These are phyloP conservation scores for Ictalurus punctatus DNA, from an alignment of 2,113 vertebrate species.

Conservation along the genomic window DNA sequence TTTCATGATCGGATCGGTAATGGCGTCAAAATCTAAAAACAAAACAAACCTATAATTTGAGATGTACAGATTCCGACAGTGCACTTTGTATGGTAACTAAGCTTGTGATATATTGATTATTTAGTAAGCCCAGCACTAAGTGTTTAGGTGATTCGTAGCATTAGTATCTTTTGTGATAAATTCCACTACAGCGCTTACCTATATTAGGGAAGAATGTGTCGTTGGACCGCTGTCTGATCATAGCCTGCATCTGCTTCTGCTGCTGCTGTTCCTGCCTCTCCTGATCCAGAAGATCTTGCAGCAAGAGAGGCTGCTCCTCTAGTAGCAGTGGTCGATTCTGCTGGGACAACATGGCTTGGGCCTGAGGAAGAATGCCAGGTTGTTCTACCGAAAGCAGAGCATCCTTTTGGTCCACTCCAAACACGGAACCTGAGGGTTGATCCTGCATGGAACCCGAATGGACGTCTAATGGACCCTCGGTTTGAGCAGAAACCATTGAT, in stretches of 20 bases:
- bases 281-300: constrained; percentile 97
- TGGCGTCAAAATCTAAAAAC: constrained; percentile 87
- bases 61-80: neutral
- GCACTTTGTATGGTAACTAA: neutral
- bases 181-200: constrained; percentile 68
- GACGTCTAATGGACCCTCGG: constrained; percentile 67
- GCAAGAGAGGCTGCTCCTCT: constrained; percentile 91
- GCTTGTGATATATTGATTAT: neutral
- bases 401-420: constrained; percentile 65
- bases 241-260: constrained; percentile 95
- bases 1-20: constrained; percentile 98
- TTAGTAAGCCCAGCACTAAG: neutral
- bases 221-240: constrained; percentile 86
- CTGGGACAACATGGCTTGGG: constrained; percentile 75
- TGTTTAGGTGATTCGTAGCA: neutral
- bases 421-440: constrained; percentile 64
- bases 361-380: constrained; percentile 58
- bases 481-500: constrained; percentile 76
- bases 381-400: constrained; percentile 67
- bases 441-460: constrained; percentile 70
- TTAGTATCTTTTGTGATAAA: neutral
- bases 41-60: neutral
- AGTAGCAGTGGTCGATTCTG: constrained; percentile 86
- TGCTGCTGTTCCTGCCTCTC: constrained; percentile 97
- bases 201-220: constrained; percentile 86